Evolutionary conservation across 2,113 vertebrate genomes (phyloP).

Genomic region (Anoura caudifer): DNA sequence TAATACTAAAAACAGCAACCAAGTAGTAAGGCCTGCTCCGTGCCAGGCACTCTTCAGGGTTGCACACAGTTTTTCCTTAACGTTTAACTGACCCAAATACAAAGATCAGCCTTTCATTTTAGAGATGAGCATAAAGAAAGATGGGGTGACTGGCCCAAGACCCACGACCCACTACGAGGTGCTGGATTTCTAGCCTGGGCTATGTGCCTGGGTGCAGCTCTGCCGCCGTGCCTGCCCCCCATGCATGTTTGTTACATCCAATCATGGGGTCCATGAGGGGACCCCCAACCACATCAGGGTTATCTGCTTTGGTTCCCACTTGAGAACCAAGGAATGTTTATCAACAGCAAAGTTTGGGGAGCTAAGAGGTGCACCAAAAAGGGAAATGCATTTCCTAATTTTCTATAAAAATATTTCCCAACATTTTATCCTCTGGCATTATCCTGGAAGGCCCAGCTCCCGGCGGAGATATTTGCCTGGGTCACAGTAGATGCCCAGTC

Average conservation of each 20-base stretch:
- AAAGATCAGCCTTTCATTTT: neutral
- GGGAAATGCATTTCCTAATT: neutral
- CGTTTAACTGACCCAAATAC: neutral
- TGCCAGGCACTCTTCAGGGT: neutral
- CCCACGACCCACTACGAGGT: neutral
- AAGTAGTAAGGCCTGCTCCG: neutral
- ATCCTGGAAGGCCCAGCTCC: neutral
- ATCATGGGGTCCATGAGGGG: neutral
- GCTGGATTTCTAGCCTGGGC: neutral
- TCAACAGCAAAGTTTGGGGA: neutral
- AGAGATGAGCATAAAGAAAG: neutral
- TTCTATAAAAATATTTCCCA: neutral
- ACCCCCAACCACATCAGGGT: neutral
- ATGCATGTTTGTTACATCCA: neutral
- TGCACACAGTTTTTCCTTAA: neutral
- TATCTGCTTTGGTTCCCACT: neutral
- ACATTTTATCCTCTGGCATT: neutral
- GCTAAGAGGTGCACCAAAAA: neutral
- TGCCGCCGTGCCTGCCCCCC: neutral
- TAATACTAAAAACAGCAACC: neutral
- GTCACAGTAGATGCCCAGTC: accelerated
- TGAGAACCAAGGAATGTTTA: neutral
- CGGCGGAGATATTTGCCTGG: accelerated
- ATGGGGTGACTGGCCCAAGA: too few relatives aligned
- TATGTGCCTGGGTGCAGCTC: neutral